Evolutionary conservation across 2,888 invertebrate genomes (phyloP).

Genomic region (Drosophila histrio): DNA sequence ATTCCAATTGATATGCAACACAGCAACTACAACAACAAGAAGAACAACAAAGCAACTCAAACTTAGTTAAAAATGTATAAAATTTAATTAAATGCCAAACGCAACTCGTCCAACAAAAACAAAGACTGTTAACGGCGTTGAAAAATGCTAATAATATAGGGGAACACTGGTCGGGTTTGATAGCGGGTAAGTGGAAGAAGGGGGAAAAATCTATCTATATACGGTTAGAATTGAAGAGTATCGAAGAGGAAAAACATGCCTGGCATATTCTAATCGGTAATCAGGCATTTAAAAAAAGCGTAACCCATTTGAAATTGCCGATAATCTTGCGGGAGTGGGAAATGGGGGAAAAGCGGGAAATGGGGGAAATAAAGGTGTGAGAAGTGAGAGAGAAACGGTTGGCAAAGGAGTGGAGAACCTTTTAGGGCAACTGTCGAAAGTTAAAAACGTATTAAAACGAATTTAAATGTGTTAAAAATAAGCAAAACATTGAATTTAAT

Average conservation of each 20-base stretch:
- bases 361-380: neutral
- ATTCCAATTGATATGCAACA: conserved; percentile 48
- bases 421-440: neutral
- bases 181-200: neutral
- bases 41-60: too few relatives aligned
- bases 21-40: conserved; percentile 15
- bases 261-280: conserved; percentile 51
- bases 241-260: conserved; percentile 31
- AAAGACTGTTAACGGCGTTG: conserved; percentile 52
- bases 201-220: conserved; percentile 1
- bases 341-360: neutral
- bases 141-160: conserved; percentile 38
- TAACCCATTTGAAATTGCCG: conserved; percentile 75
- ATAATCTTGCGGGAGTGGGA: conserved; percentile 36
- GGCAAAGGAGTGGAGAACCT: neutral
- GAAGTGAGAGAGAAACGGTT: conserved; percentile 9
- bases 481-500: neutral
- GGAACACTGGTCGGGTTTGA: conserved; percentile 14
- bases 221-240: neutral
- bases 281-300: conserved; percentile 25
- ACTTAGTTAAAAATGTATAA: conserved; percentile 37
- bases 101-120: conserved; percentile 31
- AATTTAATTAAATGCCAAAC: conserved; percentile 73
- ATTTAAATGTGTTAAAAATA: neutral
- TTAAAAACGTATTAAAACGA: neutral